These are phyloP conservation scores for Chrysemys picta DNA, from an alignment of 2,113 vertebrate species.

Conservation along the genomic window DNA sequence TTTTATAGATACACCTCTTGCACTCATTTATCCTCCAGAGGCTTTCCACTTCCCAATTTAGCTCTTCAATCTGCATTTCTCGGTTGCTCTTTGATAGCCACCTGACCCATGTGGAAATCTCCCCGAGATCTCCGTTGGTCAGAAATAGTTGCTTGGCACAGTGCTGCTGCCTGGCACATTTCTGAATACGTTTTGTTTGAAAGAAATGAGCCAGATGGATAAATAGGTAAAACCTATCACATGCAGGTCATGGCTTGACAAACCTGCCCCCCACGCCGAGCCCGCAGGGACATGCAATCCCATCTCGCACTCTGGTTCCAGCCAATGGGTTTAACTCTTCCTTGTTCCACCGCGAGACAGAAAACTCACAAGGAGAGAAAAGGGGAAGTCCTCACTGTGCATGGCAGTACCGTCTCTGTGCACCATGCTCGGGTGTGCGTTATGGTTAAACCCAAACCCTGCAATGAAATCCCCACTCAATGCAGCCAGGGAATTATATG, in stretches of 20 bases:
- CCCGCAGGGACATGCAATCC: background rate
- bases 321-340: background rate
- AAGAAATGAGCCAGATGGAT: background rate
- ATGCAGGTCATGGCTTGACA: background rate
- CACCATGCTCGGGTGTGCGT: rapidly evolving
- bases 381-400: background rate
- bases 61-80: background rate
- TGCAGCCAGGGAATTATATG: too few relatives aligned
- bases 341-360: background rate
- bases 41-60: background rate
- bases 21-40: background rate
- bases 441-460: too few relatives aligned
- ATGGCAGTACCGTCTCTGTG: rapidly evolving
- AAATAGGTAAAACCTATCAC: background rate
- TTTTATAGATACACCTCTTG: background rate
- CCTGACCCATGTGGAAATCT: background rate
- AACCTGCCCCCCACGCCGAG: background rate
- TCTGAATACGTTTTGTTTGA: background rate
- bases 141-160: background rate
- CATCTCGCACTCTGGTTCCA: background rate
- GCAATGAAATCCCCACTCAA: too few relatives aligned
- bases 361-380: background rate
- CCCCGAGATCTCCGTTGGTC: background rate
- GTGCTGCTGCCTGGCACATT: rapidly evolving
- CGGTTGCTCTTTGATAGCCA: background rate